A percentile compares a stretch with the other conserved stretches of the same genome.
Conservation (phyloP, 2,797 vertebrate species). For the Pygocentrus nattereri region DNA sequence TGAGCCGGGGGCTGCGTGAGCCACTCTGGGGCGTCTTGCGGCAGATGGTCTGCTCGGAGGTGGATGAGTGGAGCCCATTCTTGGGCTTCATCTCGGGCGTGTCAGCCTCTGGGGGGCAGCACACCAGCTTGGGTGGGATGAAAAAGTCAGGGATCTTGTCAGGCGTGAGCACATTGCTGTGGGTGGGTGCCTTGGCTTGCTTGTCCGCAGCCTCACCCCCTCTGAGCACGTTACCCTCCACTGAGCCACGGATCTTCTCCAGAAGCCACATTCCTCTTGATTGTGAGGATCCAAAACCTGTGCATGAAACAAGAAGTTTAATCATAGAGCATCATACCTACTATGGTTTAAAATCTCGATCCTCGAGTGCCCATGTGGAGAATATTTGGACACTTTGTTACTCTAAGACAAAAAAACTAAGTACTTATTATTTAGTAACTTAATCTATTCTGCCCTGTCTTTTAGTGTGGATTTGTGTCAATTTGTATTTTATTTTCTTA, state of each 20-base stretch:
- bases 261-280: constrained; percentile 64
- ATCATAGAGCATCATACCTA: neutral
- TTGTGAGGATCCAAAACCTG: constrained; percentile 38
- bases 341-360: neutral
- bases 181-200: constrained; percentile 74
- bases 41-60: constrained; percentile 84
- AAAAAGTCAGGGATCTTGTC: constrained; percentile 99
- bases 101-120: constrained; percentile 80
- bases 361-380: neutral
- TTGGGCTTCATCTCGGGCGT: constrained; percentile 68
- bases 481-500: too few relatives aligned
- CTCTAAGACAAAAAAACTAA: neutral
- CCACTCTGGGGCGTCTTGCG: constrained; percentile 81
- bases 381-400: neutral
- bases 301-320: neutral
- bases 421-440: neutral
- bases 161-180: constrained; percentile 95
- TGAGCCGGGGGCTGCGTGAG: constrained; percentile 89
- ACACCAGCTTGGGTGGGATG: constrained; percentile 92
- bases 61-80: constrained; percentile 74
- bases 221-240: constrained; percentile 59
- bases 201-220: constrained; percentile 50
- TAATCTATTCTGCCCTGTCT: too few relatives aligned
- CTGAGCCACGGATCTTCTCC: constrained; percentile 68
- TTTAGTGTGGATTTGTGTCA: too few relatives aligned